A percentile compares a stretch with the other conserved stretches of the same genome.
Conservation (phyloP, 1,140 invertebrate species). For the Heliconius hermathena region DNA sequence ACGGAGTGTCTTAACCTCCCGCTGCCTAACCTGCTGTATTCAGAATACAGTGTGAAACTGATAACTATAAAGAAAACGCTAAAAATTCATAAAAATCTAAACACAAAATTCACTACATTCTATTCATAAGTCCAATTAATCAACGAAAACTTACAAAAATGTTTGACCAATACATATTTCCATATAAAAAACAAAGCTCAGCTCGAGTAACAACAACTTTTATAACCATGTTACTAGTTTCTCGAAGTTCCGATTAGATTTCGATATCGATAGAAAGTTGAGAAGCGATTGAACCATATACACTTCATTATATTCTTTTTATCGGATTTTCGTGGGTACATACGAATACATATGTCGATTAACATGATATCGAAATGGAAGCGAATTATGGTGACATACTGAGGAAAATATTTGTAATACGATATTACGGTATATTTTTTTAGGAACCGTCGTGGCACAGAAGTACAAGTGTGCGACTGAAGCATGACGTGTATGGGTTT, state of each 20-base stretch:
- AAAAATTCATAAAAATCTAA: background rate
- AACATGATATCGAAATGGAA: too few relatives aligned
- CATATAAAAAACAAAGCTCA: constrained; percentile 4
- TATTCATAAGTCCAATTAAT: background rate
- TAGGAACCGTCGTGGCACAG: too few relatives aligned
- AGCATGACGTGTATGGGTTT: too few relatives aligned
- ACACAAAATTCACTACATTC: background rate
- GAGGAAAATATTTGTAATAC: too few relatives aligned
- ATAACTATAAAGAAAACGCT: background rate
- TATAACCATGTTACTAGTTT: constrained; percentile 1
- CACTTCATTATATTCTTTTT: constrained; percentile 11
- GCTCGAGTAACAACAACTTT: background rate
- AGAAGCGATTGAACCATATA: constrained; percentile 1
- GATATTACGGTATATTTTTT: too few relatives aligned
- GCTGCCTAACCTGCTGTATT: too few relatives aligned
- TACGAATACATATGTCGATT: background rate
- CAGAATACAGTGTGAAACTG: too few relatives aligned
- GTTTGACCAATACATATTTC: background rate
- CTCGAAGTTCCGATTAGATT: constrained; percentile 1
- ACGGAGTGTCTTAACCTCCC: too few relatives aligned
- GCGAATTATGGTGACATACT: too few relatives aligned
- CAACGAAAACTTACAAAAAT: background rate
- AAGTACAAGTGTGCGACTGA: too few relatives aligned
- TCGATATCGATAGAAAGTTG: background rate
- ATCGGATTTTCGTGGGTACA: background rate